These are phyloP conservation scores for Pluvianellus socialis DNA, from an alignment of 2,113 vertebrate genomes.

Conservation along the genomic window DNA sequence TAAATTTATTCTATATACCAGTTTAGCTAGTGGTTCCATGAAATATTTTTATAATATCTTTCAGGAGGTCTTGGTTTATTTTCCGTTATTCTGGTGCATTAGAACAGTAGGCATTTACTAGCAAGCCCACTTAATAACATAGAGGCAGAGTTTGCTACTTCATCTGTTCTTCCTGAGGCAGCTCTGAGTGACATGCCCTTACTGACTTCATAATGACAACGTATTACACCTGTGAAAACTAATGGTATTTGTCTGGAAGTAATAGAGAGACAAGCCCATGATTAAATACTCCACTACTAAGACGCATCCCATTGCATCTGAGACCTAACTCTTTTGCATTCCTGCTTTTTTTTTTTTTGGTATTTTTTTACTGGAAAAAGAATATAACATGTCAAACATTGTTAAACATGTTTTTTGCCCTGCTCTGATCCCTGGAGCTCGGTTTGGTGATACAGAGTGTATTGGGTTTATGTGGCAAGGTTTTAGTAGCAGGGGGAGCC, in stretches of 20 bases:
- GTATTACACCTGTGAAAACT: conserved; percentile 1
- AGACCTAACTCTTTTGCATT: background rate
- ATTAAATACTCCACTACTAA: background rate
- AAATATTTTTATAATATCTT: background rate
- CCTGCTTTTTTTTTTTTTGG: background rate
- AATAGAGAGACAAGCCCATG: background rate
- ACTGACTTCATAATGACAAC: background rate
- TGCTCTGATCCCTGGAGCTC: background rate
- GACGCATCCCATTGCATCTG: background rate
- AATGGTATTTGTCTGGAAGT: background rate
- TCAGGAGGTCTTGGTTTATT: background rate
- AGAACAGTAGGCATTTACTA: background rate
- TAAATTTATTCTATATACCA: background rate
- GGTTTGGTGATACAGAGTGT: background rate
- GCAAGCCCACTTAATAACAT: background rate
- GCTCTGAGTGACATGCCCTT: background rate
- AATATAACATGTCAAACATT: background rate
- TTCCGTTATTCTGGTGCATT: background rate
- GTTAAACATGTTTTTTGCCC: background rate
- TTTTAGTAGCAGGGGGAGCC: background rate
- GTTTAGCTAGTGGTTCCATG: background rate
- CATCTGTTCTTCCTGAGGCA: background rate
- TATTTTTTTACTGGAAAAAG: background rate
- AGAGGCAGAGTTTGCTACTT: background rate
- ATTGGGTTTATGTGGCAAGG: background rate